Evolutionary conservation across 2,888 invertebrate genomes (phyloP).

Genomic region (Zygaena filipendulae): DNA sequence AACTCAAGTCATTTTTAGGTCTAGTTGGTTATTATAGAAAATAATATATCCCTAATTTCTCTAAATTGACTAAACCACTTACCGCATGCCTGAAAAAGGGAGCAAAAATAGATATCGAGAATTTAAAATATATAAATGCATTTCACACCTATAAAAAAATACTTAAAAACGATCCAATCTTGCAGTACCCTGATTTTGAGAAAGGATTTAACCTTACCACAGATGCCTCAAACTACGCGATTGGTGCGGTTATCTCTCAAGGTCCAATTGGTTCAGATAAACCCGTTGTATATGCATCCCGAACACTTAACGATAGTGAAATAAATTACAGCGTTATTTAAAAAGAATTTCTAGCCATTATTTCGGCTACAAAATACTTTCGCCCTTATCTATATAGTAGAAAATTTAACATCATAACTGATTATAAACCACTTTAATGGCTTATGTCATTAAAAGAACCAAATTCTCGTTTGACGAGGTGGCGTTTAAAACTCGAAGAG

Average conservation of each 20-base stretch:
- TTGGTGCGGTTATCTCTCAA: no score
- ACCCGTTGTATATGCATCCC: no score
- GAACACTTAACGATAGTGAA: no score
- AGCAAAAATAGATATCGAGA: slow-evolving; percentile 3
- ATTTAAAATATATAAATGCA: slow-evolving; percentile 1
- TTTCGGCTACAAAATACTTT: slow-evolving; percentile 5
- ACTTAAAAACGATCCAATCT: slow-evolving; percentile 8
- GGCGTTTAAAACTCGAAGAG: slow-evolving; percentile 5
- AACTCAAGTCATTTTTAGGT: slow-evolving; percentile 26
- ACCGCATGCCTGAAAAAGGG: slow-evolving; percentile 12
- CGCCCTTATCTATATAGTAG: slow-evolving; percentile 13
- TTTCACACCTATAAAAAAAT: slow-evolving; percentile 5
- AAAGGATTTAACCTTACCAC: slow-evolving; percentile 6
- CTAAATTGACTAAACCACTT: slow-evolving; percentile 18
- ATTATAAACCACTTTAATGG: slow-evolving; percentile 4
- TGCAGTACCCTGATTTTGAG: no score
- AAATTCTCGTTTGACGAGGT: slow-evolving; percentile 5
- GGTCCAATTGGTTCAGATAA: no score
- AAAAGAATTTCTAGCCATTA: no score
- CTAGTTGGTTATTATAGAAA: slow-evolving; percentile 27
- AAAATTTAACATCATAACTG: slow-evolving; percentile 3
- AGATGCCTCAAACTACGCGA: no score
- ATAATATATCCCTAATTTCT: slow-evolving; percentile 26
- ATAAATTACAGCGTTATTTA: no score
- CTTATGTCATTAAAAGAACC: slow-evolving; percentile 6